Evolutionary conservation across 2,113 vertebrate genomes (phyloP).

Genomic region (Coreoperca whiteheadi): DNA sequence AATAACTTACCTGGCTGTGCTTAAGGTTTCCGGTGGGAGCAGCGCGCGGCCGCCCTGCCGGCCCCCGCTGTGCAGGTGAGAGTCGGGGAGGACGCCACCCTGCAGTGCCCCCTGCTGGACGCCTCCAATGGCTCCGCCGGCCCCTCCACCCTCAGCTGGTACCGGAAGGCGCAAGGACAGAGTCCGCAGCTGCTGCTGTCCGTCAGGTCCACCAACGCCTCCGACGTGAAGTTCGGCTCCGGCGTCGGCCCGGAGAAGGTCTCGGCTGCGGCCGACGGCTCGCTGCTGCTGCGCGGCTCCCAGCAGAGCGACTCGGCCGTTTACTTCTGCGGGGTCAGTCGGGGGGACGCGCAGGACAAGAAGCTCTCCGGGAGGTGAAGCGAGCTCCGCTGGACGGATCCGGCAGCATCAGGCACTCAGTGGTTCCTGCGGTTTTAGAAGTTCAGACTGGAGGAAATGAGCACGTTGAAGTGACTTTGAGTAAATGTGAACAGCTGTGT

Average conservation of each 20-base stretch:
- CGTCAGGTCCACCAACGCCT: not conserved
- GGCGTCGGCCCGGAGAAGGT: slow-evolving; percentile 1
- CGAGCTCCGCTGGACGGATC: too few species aligned
- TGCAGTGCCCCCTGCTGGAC: slow-evolving; percentile 66
- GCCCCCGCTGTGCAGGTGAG: slow-evolving; percentile 27
- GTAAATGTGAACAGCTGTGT: too few species aligned
- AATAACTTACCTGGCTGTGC: not conserved
- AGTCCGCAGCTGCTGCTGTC: slow-evolving; percentile 35
- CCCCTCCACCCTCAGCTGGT: slow-evolving; percentile 62
- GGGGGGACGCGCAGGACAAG: not conserved
- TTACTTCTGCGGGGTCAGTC: slow-evolving; percentile 65
- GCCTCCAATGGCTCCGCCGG: not conserved
- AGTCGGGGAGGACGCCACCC: slow-evolving; percentile 35
- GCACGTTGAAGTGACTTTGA: too few species aligned
- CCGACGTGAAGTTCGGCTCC: not conserved
- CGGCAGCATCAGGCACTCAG: too few species aligned
- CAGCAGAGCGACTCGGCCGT: slow-evolving; percentile 23
- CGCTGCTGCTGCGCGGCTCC: slow-evolving; percentile 39
- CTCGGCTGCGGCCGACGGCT: not conserved
- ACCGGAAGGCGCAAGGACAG: slow-evolving; percentile 28
- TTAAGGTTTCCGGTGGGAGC: slow-evolving; percentile 10
- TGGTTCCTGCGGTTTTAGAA: too few species aligned
- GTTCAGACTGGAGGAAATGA: too few species aligned
- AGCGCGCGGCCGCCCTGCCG: accelerated
- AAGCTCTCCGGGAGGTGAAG: not conserved